phyloP scores from a whole-genome alignment of 2,797 vertebrate genomes.

The Myotis myotis region DNA sequence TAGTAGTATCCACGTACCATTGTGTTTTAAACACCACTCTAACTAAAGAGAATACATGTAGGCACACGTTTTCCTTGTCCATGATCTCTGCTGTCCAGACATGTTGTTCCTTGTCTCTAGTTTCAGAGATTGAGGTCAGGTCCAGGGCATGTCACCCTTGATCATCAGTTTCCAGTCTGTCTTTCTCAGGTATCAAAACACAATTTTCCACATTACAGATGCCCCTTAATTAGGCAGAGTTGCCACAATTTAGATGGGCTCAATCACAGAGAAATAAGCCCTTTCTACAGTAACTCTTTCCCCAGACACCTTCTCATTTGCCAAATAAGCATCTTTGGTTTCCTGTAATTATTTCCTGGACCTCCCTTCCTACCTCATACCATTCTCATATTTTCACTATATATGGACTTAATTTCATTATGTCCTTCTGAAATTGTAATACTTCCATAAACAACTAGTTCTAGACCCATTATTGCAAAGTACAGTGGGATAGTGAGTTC shows the following conservation, averaged over 20 bases:
- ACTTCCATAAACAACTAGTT: background rate
- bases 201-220: constrained; percentile 2
- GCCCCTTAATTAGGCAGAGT: background rate
- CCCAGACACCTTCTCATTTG: background rate
- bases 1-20: background rate
- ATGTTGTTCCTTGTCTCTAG: constrained; percentile 25
- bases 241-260: background rate
- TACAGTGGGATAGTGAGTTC: background rate
- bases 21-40: background rate
- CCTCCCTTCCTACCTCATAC: background rate
- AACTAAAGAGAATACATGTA: background rate
- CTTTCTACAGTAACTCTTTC: background rate
- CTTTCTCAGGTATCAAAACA: constrained; percentile 61
- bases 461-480: background rate
- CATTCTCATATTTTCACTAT: background rate
- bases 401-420: background rate
- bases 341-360: background rate
- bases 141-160: constrained; percentile 42
- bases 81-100: background rate
- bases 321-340: background rate
- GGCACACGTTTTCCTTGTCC: background rate
- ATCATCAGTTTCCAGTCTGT: constrained; percentile 13
- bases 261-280: constrained; percentile 20
- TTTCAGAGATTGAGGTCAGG: constrained; percentile 56
- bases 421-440: background rate